Evolutionary conservation across 2,797 vertebrate species (phyloP).

Genomic region (Fistularia commersonii): DNA sequence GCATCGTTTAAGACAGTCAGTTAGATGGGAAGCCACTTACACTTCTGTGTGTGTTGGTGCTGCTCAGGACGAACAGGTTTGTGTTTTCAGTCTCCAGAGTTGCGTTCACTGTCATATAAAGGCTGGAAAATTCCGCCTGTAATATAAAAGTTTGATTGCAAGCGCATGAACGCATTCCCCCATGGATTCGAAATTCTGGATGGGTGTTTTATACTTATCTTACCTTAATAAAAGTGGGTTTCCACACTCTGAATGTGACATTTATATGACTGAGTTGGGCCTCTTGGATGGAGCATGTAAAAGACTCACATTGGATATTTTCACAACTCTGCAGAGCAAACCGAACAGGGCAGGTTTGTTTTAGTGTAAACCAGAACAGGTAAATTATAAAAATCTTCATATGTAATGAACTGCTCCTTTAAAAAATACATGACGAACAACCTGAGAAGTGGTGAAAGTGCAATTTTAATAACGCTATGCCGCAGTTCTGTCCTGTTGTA

Average conservation of each 20-base stretch:
- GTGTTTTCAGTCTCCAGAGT: constrained; percentile 66
- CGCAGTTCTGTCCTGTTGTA: too few species aligned
- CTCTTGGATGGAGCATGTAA: constrained; percentile 78
- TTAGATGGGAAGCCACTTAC: constrained; percentile 63
- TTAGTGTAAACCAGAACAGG: too few species aligned
- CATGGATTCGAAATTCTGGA: not conserved
- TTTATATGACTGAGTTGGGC: constrained; percentile 80
- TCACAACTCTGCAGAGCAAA: constrained; percentile 78
- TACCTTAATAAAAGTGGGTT: constrained; percentile 89
- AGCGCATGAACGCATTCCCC: not conserved
- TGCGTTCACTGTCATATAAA: constrained; percentile 78
- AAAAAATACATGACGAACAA: too few species aligned
- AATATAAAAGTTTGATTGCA: not conserved
- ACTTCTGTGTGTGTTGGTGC: constrained; percentile 67
- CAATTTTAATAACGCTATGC: too few species aligned
- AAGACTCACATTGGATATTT: constrained; percentile 65
- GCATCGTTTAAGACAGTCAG: not conserved
- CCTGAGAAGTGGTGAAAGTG: too few species aligned
- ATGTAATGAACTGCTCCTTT: too few species aligned
- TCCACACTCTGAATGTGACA: constrained; percentile 88
- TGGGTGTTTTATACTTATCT: constrained; percentile 5
- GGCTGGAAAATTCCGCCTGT: constrained; percentile 76
- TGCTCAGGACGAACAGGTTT: constrained; percentile 74
- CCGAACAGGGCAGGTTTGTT: constrained; percentile 1
- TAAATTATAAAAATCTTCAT: too few species aligned